phyloP scores from a whole-genome alignment of 2,113 vertebrate genomes.

The Ictalurus punctatus region DNA sequence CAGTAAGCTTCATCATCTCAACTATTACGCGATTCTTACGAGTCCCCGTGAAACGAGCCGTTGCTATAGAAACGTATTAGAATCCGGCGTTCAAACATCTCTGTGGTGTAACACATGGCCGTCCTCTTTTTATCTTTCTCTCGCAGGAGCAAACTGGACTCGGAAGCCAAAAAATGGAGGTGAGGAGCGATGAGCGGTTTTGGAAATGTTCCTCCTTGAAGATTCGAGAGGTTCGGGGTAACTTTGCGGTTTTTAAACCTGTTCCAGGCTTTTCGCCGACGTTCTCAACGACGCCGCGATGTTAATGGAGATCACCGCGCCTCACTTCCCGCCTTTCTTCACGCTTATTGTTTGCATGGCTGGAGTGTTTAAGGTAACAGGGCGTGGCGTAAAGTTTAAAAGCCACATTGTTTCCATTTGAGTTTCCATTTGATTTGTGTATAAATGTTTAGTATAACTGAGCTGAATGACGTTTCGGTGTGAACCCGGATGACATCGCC shows the following conservation, averaged over 20 bases:
- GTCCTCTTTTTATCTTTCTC: not conserved
- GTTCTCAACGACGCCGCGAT: constrained; percentile 85
- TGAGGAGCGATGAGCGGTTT: constrained; percentile 40
- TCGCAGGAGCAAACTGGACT: constrained; percentile 84
- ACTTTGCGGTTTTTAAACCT: not conserved
- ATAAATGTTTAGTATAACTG: not conserved
- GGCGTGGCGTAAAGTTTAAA: not conserved
- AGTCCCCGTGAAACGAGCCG: not conserved
- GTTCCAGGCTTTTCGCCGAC: constrained; percentile 83
- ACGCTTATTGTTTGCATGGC: constrained; percentile 78
- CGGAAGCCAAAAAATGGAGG: constrained; percentile 91
- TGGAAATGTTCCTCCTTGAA: not conserved
- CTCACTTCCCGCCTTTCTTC: constrained; percentile 77
- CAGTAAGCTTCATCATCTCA: not conserved
- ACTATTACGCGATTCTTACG: not conserved
- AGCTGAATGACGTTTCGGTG: not conserved
- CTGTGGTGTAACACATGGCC: not conserved
- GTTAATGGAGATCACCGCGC: constrained; percentile 86
- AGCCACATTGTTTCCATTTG: not conserved
- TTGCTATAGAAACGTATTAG: not conserved
- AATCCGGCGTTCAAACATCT: not conserved
- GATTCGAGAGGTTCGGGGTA: too few species aligned
- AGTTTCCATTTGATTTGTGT: not conserved
- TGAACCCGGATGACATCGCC: not conserved
- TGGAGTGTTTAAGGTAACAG: constrained; percentile 83